Percentiles rank a stretch among this genome's conserved stretches.
These are phyloP conservation scores for Temnothorax nylanderi DNA, from an alignment of 1,140 invertebrate genomes.

Conservation along the genomic window DNA sequence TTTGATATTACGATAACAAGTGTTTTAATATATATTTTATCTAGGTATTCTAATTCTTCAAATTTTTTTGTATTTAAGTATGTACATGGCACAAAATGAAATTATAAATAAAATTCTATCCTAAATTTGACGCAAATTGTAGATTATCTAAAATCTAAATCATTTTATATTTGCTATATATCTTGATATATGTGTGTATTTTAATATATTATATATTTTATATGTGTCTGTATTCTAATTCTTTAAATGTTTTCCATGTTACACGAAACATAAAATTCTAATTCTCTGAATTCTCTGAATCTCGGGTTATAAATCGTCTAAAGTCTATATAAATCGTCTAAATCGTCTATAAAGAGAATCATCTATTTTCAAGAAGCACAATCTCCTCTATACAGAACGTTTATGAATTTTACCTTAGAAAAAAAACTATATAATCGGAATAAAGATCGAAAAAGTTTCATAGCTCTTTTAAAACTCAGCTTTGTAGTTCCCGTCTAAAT, in stretches of 20 bases:
- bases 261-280: not conserved
- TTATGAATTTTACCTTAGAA: not conserved
- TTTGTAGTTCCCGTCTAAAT: constrained; percentile 13
- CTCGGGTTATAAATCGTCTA: too few relatives aligned
- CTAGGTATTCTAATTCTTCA: not conserved
- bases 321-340: too few relatives aligned
- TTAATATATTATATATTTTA: not conserved
- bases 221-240: not conserved
- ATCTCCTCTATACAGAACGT: not conserved
- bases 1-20: not conserved
- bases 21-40: not conserved
- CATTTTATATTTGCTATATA: not conserved
- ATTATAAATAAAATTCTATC: not conserved
- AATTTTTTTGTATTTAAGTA: not conserved
- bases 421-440: not conserved
- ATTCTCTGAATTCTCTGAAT: too few relatives aligned
- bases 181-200: not conserved
- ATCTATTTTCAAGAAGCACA: not conserved
- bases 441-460: not conserved
- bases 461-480: not conserved
- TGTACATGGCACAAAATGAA: not conserved
- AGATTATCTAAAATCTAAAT: not conserved
- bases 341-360: too few relatives aligned
- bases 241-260: not conserved
- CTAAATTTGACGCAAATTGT: not conserved